Base-by-base conservation (phyloP, 2,113 vertebrate species). In the Oryzias javanicus region DNA sequence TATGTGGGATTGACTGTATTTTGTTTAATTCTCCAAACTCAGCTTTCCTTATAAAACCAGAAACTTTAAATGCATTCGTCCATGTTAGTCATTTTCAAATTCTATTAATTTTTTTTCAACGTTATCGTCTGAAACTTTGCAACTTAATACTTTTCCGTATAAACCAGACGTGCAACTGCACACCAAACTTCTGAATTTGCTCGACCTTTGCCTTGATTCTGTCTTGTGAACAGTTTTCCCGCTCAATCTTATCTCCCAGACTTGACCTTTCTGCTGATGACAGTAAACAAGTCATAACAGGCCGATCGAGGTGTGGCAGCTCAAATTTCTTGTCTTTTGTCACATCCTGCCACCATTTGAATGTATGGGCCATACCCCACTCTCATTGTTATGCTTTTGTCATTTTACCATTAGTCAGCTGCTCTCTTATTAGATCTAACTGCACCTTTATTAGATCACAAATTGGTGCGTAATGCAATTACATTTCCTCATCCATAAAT, bases 401-500 rank as follows among this genome's bases (percentile, higher is more conserved):
- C n/a, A n/a, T 46, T 46, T 46, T 45, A 45, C 42, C 1, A 13
- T 42, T 42, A 42, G 4, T 46, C 35, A 35, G 46, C 4, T 17
- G 8, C 15, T 47, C 16, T 47, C 46, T 47, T 47, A 18, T 10
- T 47, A 5, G 5, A 4, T 47, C 6, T 19, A 47, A 10, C 8
- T 18, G n/a, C 17, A 47, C 19, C 46, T 10, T 17, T 47, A 18
- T 19, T 8, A 18, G 6, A 12, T 19, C 16, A 8, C 45, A 19
- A 47, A 18, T 15, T 51, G 41, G 27, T 63, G 19, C 41, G 54
- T 56, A 14, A 18, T 60, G 22, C 55, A 55, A n/a, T 42, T 41
- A 27, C 14, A 40, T 47, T 74, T 50, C 50, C 49, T 35, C 46
- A 53, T 55, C 56, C 4, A 41, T 79, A 79, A 74, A 64, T 74